Evolutionary conservation across 2,113 vertebrate species (phyloP).

Genomic region (Smithornis capensis): DNA sequence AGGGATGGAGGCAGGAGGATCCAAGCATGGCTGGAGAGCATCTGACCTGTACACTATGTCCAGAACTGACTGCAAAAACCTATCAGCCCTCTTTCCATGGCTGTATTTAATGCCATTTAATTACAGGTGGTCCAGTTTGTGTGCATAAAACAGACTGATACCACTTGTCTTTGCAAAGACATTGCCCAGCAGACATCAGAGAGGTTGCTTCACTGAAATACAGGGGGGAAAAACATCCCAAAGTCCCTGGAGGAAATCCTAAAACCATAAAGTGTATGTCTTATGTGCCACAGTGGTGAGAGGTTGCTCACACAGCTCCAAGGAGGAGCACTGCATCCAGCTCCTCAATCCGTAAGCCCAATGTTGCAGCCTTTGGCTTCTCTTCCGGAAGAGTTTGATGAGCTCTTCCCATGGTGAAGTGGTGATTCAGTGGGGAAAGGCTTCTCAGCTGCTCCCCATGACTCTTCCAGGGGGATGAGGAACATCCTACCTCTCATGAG

Average conservation of each 20-base stretch:
- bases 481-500: not conserved
- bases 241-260: not conserved
- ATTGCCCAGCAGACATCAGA: not conserved
- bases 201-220: not conserved
- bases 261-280: not conserved
- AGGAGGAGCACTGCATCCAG: not conserved
- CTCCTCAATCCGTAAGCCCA: not conserved
- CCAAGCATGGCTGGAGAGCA: not conserved
- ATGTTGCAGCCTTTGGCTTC: not conserved
- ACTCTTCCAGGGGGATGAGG: not conserved
- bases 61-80: not conserved
- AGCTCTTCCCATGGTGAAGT: not conserved
- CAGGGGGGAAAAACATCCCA: rapidly evolving
- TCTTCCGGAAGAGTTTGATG: not conserved
- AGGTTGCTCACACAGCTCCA: not conserved
- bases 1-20: not conserved
- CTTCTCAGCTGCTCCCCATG: not conserved
- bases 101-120: not conserved
- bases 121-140: not conserved
- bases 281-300: rapidly evolving
- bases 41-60: not conserved
- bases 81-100: rapidly evolving
- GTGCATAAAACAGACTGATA: not conserved
- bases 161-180: not conserved
- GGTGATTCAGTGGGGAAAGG: not conserved